Percentiles rank a stretch among this genome's conserved stretches.
phyloP scores from a whole-genome alignment of 53 echinoderm and acorn worm species.

The Actinopyga echinites region DNA sequence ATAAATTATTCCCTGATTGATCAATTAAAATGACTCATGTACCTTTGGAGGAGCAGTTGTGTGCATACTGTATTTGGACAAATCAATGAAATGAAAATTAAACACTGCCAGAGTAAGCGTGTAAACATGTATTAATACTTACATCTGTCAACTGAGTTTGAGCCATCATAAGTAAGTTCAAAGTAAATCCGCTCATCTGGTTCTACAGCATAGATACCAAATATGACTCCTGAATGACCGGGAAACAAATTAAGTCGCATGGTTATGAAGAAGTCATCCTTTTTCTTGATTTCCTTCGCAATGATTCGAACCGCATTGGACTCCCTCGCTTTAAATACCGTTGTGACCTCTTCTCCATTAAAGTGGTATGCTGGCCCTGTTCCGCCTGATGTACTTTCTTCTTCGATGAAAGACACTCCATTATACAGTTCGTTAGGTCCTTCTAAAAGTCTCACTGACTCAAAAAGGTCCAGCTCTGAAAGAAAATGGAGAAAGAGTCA shows the following conservation, averaged over 20 bases:
- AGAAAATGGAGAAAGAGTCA: too few species aligned
- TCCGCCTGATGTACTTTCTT: constrained; percentile 16
- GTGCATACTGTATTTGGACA: too few species aligned
- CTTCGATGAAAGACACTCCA: constrained; percentile 24
- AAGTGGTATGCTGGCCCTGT: constrained; percentile 35
- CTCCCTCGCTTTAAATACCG: neutral
- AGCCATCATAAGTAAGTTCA: constrained; percentile 39
- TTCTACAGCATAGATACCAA: constrained; percentile 20
- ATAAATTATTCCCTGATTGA: too few species aligned
- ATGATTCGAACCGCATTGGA: neutral
- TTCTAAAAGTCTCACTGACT: neutral
- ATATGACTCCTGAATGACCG: constrained; percentile 11
- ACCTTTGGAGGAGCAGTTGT: too few species aligned
- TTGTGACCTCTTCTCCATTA: neutral
- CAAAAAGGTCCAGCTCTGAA: constrained; percentile 8
- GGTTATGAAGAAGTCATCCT: constrained; percentile 29
- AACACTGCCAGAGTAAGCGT: too few species aligned
- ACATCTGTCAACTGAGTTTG: neutral
- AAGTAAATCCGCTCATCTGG: constrained; percentile 4
- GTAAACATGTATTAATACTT: neutral
- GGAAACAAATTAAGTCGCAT: constrained; percentile 21
- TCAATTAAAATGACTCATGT: too few species aligned
- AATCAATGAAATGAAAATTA: too few species aligned
- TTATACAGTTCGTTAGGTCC: neutral
- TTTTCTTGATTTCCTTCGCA: constrained; percentile 20